Conservation (phyloP, 2,888 invertebrate genomes). For the Taenaris catops region DNA sequence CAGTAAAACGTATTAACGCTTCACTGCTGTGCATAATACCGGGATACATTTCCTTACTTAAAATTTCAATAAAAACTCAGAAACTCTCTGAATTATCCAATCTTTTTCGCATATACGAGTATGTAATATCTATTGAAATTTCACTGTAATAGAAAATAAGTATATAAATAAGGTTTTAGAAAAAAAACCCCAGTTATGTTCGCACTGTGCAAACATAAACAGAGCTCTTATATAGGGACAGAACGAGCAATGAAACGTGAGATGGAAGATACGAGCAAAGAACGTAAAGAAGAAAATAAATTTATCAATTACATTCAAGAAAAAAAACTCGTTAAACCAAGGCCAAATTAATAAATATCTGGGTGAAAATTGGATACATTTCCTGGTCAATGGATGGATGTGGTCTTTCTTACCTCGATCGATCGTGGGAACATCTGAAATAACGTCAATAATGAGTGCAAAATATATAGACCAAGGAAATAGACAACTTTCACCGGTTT, state of each 20-base stretch:
- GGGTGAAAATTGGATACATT: constrained; percentile 59
- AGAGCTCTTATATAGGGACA: constrained; percentile 10
- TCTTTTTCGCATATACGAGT: no score
- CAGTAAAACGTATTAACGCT: no score
- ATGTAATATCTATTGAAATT: no score
- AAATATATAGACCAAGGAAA: constrained; percentile 51
- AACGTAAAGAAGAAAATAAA: constrained; percentile 23
- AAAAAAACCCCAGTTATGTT: no score
- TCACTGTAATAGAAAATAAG: no score
- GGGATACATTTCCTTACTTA: no score
- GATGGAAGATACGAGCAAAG: constrained; percentile 27
- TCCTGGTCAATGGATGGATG: constrained; percentile 54
- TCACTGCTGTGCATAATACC: no score
- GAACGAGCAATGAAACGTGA: constrained; percentile 28
- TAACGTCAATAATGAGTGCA: constrained; percentile 56
- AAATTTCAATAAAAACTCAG: no score
- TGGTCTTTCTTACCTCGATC: constrained; percentile 69
- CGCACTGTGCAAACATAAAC: constrained; percentile 14
- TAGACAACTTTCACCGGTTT: constrained; percentile 50
- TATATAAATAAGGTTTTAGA: no score
- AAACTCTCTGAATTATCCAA: no score
- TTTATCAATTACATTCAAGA: constrained; percentile 23
- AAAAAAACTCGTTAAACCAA: constrained; percentile 18
- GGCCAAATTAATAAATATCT: constrained; percentile 28
- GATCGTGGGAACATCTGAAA: constrained; percentile 68